These are phyloP conservation scores for Tenualosa thibaudeaui DNA, from an alignment of 2,797 vertebrate species.

Conservation along the genomic window DNA sequence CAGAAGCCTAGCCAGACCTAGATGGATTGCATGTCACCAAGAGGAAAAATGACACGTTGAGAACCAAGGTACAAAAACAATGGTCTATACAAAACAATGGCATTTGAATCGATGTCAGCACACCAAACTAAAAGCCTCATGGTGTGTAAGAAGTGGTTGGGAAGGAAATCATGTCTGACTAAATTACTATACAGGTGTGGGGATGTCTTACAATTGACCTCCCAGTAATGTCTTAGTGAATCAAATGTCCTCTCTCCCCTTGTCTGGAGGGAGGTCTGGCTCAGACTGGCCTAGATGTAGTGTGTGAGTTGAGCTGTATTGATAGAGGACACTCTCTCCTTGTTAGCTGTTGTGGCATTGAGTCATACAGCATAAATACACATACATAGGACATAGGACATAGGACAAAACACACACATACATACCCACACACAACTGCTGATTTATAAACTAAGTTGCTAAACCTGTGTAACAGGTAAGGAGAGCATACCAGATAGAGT, in stretches of 20 bases:
- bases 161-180: neutral
- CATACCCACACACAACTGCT: neutral
- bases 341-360: neutral
- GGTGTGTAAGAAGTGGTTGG: neutral
- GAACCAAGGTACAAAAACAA: conserved; percentile 9
- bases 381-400: too few relatives aligned
- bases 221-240: neutral
- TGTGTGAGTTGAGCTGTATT: neutral
- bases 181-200: neutral
- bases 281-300: neutral
- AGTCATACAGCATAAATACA: conserved; percentile 18
- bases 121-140: neutral
- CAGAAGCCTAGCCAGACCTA: conserved; percentile 40
- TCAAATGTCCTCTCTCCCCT: neutral
- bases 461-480: conserved; percentile 1
- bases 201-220: neutral
- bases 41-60: conserved; percentile 47
- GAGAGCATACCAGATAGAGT: neutral
- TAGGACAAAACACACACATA: neutral
- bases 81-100: conserved; percentile 35
- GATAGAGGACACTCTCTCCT: neutral
- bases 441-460: neutral
- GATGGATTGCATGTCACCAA: conserved; percentile 59
- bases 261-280: neutral
- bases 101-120: conserved; percentile 23